Base-by-base conservation (phyloP, 2,888 invertebrate genomes). In the Eupeodes latifasciatus region DNA sequence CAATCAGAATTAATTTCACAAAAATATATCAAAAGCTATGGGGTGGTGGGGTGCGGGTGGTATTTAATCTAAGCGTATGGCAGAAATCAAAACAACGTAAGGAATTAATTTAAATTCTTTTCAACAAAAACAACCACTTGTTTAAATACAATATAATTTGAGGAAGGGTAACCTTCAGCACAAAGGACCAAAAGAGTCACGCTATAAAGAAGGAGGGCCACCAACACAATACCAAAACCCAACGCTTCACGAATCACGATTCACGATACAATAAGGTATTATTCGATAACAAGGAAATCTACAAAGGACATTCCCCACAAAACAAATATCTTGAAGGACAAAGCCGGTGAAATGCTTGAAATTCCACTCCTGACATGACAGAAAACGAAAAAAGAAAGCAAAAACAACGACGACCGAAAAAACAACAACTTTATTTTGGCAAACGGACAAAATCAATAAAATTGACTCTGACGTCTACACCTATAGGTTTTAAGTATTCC, bases 401-500 rank as follows among this genome's bases (percentile, higher is more conserved):
- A 57, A 16, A 57, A 12, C 11, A 51, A 49, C 11, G 27, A 27
- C 27, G 27, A 27, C 27, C 27, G 27, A 19, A 3, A 36, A 16
- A 62, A 49, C 57, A 5, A 51, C 14, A 61, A 57, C 72, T 75
- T 78, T 78, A 88, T 88, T 88, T 88, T 88, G 88, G 88, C 88
- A 88, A 88, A 85, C 81, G 71, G 71, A 85, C 88, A 88, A 88
- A 88, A 88, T 88, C 88, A 88, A 88, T 88, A 88, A 40, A 40
- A 40, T 40, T 9, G 40, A 40, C 40, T 44, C 53, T 64, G 64
- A 69, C 81, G 40, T 67, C 66, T 75, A 69, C 36, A 27, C 27
- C 27, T 27, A 27, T 3, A 27, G 27, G 27, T 27, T 27, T 27
- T 27, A 27, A 27, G 27, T 27, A 27, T 27, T 3, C 40, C 40